Percentiles rank a stretch among this genome's conserved stretches.
Evolutionary conservation across 2,888 invertebrate species (phyloP).

Genomic region (Ectemnius lituratus): DNA sequence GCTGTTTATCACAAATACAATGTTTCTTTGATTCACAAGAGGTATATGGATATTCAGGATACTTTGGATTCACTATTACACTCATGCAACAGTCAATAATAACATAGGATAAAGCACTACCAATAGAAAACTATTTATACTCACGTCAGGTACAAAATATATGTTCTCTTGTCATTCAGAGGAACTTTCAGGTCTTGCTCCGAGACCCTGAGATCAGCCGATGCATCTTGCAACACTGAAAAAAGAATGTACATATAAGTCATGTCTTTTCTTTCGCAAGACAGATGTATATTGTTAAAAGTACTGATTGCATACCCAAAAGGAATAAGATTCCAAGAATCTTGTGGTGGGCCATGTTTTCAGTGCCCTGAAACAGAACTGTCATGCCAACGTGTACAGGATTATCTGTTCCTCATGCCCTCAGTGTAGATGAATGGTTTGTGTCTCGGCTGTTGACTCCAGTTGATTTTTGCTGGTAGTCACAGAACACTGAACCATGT

Average conservation of each 20-base stretch:
- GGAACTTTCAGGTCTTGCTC: conserved; percentile 81
- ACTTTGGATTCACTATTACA: conserved; percentile 5
- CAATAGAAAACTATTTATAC: conserved; percentile 66
- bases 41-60: neutral
- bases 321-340: conserved; percentile 46
- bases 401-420: neutral
- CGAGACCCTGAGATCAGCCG: conserved; percentile 79
- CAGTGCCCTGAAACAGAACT: conserved; percentile 52
- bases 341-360: conserved; percentile 52
- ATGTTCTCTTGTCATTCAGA: conserved; percentile 79
- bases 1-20: neutral
- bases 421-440: neutral
- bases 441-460: neutral
- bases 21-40: neutral
- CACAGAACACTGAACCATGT: neutral
- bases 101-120: too few species aligned
- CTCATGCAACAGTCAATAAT: neutral
- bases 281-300: neutral
- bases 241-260: conserved; percentile 20
- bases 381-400: neutral
- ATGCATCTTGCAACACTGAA: conserved; percentile 52
- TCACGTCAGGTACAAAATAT: conserved; percentile 82
- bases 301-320: conserved; percentile 47
- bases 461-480: neutral
- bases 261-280: neutral